phyloP scores from a whole-genome alignment of 2,888 invertebrate genomes.

The Deroplatys truncata region DNA sequence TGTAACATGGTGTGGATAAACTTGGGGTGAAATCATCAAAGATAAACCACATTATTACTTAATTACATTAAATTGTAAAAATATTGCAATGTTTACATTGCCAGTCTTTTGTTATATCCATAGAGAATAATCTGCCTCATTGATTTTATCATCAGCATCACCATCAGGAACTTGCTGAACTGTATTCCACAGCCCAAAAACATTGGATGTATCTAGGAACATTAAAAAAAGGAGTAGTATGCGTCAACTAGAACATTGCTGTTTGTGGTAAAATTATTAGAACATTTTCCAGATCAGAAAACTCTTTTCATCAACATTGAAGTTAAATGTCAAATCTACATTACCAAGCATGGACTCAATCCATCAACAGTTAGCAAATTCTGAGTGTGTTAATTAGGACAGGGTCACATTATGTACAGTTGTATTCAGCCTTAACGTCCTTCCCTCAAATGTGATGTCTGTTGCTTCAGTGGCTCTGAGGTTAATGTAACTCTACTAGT shows the following conservation, averaged over 20 bases:
- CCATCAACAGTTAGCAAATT: too few relatives aligned
- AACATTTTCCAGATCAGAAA: not conserved
- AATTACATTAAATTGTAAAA: not conserved
- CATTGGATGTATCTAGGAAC: constrained; percentile 20
- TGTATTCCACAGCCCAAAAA: constrained; percentile 19
- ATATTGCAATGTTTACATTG: not conserved
- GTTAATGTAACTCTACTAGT: too few relatives aligned
- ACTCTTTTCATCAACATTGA: too few relatives aligned
- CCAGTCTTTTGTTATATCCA: constrained; percentile 8
- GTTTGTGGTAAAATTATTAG: not conserved
- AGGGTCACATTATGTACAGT: too few relatives aligned
- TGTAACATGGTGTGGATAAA: not conserved
- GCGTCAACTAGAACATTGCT: not conserved
- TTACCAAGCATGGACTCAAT: too few relatives aligned
- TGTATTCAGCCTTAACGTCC: too few relatives aligned
- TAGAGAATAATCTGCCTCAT: not conserved
- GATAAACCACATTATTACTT: not conserved
- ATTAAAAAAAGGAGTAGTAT: constrained; percentile 19
- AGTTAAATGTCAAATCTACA: too few relatives aligned
- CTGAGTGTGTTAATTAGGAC: too few relatives aligned
- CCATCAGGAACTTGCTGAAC: constrained; percentile 20
- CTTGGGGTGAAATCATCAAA: not conserved
- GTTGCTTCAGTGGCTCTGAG: too few relatives aligned
- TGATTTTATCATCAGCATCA: constrained; percentile 8
- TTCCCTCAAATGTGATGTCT: too few relatives aligned